Base-by-base conservation (phyloP, 2,797 vertebrate species). In the Kryptopterus vitreolus region DNA sequence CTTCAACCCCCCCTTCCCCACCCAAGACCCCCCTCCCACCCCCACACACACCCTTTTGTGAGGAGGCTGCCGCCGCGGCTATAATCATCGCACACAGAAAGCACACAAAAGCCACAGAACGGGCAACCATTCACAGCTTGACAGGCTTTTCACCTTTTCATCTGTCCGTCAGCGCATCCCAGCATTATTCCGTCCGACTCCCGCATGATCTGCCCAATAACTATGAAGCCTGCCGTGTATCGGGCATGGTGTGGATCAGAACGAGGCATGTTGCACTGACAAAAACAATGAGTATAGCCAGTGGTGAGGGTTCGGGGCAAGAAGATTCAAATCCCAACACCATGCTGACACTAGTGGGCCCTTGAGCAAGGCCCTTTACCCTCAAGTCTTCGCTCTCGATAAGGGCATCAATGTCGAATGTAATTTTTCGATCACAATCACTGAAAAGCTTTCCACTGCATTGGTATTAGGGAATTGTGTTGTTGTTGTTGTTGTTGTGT, bases 61-160 rank as follows among this genome's bases (percentile, higher is more conserved):
- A 77, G 55, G 73, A 82, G 82, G 80, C 76, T 79, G 75, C 80
- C 74, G 79, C 46, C 43, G 48, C 78, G 80, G 53, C 86, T 83
- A 81, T 86, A 86, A 86, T 85, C 79, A 84, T 78, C 63, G 59
- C 31, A 61, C 43, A 46, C 63, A 58, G 43, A 78, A 78, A 15
- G 24, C 35, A 12, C 71, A 86, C 82, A 85, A 84, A 85, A 83
- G 81, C 77, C 48, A 78, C 69, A 53, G 72, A 46, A 9, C 50
- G 68, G 77, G 77, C 75, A 59, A 73, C 75, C 78, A 69, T 77
- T 81, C 77, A 48, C 75, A 59, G 66, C 61, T 81, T 82, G 78
- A 82, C 82, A 79, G 81, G 81, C 85, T 76, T 82, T 86, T 80
- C 86, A 84, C 82, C 76, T 83, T 87, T 85, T 85, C 77, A 84